Percentiles rank a stretch among this genome's conserved stretches.
Evolutionary conservation across 2,113 vertebrate species (phyloP).

Genomic region (Elephas maximus): DNA sequence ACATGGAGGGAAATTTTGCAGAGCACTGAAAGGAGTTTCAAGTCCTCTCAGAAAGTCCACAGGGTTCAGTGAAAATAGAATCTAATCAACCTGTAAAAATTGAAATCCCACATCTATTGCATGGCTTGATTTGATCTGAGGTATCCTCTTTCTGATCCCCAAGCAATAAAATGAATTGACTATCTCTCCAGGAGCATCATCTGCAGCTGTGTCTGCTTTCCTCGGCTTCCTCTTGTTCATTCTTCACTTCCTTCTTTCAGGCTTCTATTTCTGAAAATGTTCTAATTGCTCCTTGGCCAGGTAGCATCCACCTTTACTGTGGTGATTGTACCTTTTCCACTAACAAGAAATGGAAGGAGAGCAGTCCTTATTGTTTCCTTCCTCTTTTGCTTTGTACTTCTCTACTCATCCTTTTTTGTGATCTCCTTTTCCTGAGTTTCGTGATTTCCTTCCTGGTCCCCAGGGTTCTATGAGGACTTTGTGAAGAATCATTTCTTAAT

Average conservation of each 20-base stretch:
- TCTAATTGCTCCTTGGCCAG: background rate
- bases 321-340: background rate
- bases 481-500: constrained; percentile 34
- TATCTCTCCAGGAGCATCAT: constrained; percentile 38
- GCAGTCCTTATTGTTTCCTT: background rate
- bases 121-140: constrained; percentile 82
- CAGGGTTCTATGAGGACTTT: constrained; percentile 15
- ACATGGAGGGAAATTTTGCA: constrained; percentile 69
- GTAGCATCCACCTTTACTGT: background rate
- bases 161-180: constrained; percentile 80
- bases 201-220: constrained; percentile 13
- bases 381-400: background rate
- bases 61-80: constrained; percentile 86
- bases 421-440: background rate
- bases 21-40: constrained; percentile 64
- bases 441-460: background rate
- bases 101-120: constrained; percentile 81
- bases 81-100: constrained; percentile 85
- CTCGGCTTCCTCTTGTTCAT: background rate
- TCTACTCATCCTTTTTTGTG: background rate
- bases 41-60: constrained; percentile 76
- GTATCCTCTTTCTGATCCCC: constrained; percentile 78
- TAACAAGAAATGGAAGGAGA: background rate
- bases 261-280: background rate
- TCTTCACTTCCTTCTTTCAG: constrained; percentile 9